These are phyloP conservation scores for Saguinus imperator DNA, from an alignment of 2,113 vertebrate species.

Conservation along the genomic window DNA sequence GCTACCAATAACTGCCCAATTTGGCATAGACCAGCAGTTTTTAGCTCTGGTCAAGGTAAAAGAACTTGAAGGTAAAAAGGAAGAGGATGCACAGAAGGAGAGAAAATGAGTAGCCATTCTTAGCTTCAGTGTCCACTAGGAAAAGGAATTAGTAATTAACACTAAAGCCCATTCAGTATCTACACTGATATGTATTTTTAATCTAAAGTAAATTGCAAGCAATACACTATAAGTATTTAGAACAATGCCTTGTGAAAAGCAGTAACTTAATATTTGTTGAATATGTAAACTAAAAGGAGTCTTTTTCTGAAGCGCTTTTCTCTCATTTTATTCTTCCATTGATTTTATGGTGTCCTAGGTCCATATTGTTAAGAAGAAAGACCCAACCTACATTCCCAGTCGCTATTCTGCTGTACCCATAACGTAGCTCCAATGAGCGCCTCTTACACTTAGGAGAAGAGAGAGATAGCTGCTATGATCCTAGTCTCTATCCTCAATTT, in stretches of 20 bases:
- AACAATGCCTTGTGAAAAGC: not conserved
- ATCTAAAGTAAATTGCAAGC: not conserved
- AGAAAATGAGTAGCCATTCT: not conserved
- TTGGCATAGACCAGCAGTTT: not conserved
- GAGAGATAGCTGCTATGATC: not conserved
- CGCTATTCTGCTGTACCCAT: not conserved
- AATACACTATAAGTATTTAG: not conserved
- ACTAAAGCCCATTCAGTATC: not conserved
- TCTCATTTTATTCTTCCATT: not conserved
- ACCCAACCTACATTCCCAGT: not conserved
- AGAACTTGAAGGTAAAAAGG: not conserved
- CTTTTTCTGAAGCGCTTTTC: not conserved
- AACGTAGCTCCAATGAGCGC: not conserved
- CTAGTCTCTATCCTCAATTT: not conserved
- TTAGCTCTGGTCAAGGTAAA: not conserved
- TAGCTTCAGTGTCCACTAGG: not conserved
- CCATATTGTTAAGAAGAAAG: not conserved
- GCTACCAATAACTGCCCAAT: not conserved
- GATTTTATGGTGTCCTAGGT: not conserved
- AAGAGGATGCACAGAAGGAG: not conserved
- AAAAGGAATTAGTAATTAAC: not conserved
- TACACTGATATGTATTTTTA: not conserved
- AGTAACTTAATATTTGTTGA: not conserved
- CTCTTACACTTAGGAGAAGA: not conserved
- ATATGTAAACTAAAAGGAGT: not conserved